A percentile compares a stretch with the other conserved stretches of the same genome.
phyloP scores from a whole-genome alignment of 1,140 invertebrate genomes.

The Tenebrio molitor region DNA sequence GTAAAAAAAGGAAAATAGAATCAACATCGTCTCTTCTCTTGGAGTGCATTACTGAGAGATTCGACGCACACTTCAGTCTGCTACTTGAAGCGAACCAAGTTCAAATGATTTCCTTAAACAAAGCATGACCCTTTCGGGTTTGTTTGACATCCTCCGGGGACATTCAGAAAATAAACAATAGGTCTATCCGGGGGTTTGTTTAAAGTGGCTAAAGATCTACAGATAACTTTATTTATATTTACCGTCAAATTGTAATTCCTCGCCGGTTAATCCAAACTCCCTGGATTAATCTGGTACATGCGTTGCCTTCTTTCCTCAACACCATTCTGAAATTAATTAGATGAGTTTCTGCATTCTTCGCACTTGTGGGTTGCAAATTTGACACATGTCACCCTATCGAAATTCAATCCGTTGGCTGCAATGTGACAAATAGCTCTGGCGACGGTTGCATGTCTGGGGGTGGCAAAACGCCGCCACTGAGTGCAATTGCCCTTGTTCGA shows the following conservation, averaged over 20 bases:
- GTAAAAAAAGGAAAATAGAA: conserved; percentile 17
- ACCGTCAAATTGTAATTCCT: not conserved
- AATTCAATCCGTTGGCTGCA: too few relatives aligned
- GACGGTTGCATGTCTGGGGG: not conserved
- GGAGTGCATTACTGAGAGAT: conserved; percentile 10
- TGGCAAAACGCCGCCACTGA: not conserved
- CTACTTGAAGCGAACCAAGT: conserved; percentile 37
- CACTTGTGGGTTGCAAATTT: too few relatives aligned
- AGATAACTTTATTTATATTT: conserved; percentile 37
- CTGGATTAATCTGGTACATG: too few relatives aligned
- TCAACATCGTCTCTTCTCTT: conserved; percentile 6
- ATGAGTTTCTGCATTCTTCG: too few relatives aligned
- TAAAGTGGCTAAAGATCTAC: conserved; percentile 20
- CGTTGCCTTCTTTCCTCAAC: too few relatives aligned
- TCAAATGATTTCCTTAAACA: conserved; percentile 40
- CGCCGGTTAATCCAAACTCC: too few relatives aligned
- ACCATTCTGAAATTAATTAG: too few relatives aligned
- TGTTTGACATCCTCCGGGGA: conserved; percentile 30
- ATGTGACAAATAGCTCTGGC: too few relatives aligned
- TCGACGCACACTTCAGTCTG: conserved; percentile 19
- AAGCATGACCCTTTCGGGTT: conserved; percentile 36
- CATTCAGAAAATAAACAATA: conserved; percentile 37
- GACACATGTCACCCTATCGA: too few relatives aligned
- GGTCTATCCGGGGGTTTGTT: conserved; percentile 12
- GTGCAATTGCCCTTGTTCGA: conserved; percentile 52